These are phyloP conservation scores for Poeciliopsis turrubarensis DNA, from an alignment of 2,113 vertebrate genomes.

Conservation along the genomic window DNA sequence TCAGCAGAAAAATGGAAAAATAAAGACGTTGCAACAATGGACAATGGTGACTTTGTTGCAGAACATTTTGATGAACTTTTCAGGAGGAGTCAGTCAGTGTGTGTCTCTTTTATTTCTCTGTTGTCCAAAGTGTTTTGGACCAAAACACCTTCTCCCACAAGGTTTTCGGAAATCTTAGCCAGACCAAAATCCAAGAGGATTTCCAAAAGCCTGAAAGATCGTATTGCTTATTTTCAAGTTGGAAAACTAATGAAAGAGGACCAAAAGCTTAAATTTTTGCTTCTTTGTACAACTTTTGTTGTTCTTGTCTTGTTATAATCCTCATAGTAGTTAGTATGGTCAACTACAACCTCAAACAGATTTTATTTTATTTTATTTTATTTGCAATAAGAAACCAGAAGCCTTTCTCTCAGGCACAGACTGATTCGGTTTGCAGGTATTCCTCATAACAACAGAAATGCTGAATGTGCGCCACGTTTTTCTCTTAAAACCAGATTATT, in stretches of 20 bases:
- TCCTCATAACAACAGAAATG: neutral
- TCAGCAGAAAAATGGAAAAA: neutral
- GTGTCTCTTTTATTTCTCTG: no score
- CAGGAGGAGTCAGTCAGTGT: neutral
- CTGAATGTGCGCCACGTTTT: neutral
- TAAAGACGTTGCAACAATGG: neutral
- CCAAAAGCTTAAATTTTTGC: no score
- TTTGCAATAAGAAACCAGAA: neutral
- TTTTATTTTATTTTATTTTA: neutral
- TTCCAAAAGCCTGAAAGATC: no score
- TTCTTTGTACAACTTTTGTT: no score
- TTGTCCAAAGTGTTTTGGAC: no score
- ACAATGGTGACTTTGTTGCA: neutral
- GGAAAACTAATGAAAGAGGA: no score
- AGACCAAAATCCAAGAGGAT: no score
- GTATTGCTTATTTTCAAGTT: no score
- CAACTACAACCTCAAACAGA: neutral
- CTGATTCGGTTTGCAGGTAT: slow-evolving; percentile 8
- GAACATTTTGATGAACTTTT: neutral
- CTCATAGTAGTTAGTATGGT: neutral
- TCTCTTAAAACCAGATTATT: slow-evolving; percentile 17
- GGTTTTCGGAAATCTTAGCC: no score
- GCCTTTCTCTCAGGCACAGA: slow-evolving; percentile 8
- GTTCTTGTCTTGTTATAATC: no score
- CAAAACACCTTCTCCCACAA: no score